phyloP scores from a whole-genome alignment of 2,113 vertebrate genomes.

The Calypte anna region DNA sequence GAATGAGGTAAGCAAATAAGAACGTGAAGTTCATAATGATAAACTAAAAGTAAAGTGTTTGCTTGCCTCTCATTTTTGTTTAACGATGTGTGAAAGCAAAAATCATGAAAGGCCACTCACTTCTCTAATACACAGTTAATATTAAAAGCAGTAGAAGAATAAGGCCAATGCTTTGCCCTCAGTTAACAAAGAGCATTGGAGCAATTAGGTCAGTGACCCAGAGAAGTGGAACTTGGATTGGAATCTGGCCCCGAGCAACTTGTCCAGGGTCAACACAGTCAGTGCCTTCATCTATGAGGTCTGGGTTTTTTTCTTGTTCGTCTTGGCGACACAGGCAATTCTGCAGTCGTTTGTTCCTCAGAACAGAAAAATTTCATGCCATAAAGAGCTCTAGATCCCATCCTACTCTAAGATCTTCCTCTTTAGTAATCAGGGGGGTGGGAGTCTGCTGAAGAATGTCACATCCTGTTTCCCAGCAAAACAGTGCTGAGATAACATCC shows the following conservation, averaged over 20 bases:
- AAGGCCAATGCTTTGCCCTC: background rate
- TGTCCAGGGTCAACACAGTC: background rate
- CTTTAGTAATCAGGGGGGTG: background rate
- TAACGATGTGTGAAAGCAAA: background rate
- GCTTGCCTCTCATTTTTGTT: background rate
- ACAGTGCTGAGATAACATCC: background rate
- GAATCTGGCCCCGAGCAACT: conserved; percentile 31
- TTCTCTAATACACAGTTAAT: background rate
- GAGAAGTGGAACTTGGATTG: background rate
- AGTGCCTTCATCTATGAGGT: conserved; percentile 11
- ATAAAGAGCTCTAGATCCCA: background rate
- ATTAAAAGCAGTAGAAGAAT: background rate
- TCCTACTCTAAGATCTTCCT: background rate
- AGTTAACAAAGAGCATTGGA: background rate
- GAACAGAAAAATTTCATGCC: background rate
- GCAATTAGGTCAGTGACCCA: conserved; percentile 38
- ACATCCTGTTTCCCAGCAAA: background rate
- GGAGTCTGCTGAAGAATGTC: background rate
- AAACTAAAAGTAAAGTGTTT: background rate
- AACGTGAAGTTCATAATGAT: background rate
- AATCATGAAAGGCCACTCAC: background rate
- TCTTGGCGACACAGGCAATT: background rate
- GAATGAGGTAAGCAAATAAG: background rate
- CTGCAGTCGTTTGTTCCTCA: background rate
- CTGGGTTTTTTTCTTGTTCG: background rate